Evolutionary conservation across 1,140 invertebrate genomes (phyloP).

Genomic region (Temnothorax curvispinosus): DNA sequence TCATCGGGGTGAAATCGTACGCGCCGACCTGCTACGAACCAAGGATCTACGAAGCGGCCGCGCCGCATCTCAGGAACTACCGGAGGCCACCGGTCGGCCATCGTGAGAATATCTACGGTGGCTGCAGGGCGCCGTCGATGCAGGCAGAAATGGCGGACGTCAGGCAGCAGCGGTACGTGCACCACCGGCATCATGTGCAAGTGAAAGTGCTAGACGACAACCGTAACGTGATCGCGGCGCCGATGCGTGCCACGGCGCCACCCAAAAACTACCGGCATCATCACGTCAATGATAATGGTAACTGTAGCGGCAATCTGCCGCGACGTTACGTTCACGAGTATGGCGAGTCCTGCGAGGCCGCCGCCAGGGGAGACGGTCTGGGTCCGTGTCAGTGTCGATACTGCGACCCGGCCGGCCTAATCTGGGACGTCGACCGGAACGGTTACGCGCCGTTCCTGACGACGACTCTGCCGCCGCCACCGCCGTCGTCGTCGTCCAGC

Average conservation of each 20-base stretch:
- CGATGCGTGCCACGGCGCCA: conserved; percentile 72
- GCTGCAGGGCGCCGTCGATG: conserved; percentile 70
- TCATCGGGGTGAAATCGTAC: conserved; percentile 81
- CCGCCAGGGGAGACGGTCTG: conserved; percentile 80
- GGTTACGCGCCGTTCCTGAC: conserved; percentile 85
- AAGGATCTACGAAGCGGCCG: conserved; percentile 71
- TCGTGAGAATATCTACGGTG: conserved; percentile 76
- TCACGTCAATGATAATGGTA: conserved; percentile 28
- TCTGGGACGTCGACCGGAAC: conserved; percentile 90
- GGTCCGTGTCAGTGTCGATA: conserved; percentile 92
- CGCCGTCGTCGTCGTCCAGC: conserved; percentile 59
- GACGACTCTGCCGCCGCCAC: conserved; percentile 63
- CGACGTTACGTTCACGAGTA: conserved; percentile 81
- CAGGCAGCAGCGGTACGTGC: conserved; percentile 79
- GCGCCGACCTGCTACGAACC: conserved; percentile 78
- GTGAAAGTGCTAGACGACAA: conserved; percentile 85
- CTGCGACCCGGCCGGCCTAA: conserved; percentile 91
- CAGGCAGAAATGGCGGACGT: conserved; percentile 80
- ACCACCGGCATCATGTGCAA: conserved; percentile 79
- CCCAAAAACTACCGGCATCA: conserved; percentile 76
- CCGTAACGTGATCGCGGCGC: conserved; percentile 81
- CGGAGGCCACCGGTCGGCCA: conserved; percentile 69
- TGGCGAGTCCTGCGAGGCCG: conserved; percentile 79
- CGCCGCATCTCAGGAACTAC: conserved; percentile 67
- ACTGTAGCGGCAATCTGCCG: conserved; percentile 56